Percentiles rank a stretch among this genome's conserved stretches.
These are phyloP conservation scores for Florisuga fusca DNA, from an alignment of 2,797 vertebrate genomes.

Conservation along the genomic window DNA sequence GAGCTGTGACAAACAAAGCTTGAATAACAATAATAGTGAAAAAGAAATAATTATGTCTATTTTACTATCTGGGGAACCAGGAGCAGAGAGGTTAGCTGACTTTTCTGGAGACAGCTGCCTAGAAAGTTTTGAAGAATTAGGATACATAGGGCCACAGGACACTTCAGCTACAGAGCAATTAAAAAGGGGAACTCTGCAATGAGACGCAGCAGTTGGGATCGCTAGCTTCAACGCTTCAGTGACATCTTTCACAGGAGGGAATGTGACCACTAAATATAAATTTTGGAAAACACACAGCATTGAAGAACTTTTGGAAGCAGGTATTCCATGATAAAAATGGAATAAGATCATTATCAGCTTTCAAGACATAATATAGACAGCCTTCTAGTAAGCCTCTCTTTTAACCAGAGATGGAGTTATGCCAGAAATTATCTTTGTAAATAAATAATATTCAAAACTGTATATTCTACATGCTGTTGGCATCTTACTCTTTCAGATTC, in stretches of 20 bases:
- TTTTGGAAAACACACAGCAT: not conserved
- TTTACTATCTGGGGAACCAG: not conserved
- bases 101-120: not conserved
- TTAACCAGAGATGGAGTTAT: not conserved
- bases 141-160: not conserved
- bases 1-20: not conserved
- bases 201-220: not conserved
- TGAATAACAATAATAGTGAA: not conserved
- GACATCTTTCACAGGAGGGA: not conserved
- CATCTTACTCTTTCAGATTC: not conserved
- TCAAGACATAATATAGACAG: not conserved
- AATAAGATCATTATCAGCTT: not conserved
- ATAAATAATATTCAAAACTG: not conserved
- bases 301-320: not conserved
- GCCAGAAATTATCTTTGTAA: not conserved
- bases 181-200: not conserved
- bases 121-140: not conserved
- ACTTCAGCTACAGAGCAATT: not conserved
- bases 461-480: not conserved
- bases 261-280: not conserved
- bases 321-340: not conserved
- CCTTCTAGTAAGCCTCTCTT: not conserved
- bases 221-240: not conserved
- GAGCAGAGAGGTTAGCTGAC: not conserved
- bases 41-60: not conserved